Evolutionary conservation across 2,113 vertebrate genomes (phyloP), one percentile per base, ranked within the genome.

Genomic region (Dolichallabes microphthalmus): DNA sequence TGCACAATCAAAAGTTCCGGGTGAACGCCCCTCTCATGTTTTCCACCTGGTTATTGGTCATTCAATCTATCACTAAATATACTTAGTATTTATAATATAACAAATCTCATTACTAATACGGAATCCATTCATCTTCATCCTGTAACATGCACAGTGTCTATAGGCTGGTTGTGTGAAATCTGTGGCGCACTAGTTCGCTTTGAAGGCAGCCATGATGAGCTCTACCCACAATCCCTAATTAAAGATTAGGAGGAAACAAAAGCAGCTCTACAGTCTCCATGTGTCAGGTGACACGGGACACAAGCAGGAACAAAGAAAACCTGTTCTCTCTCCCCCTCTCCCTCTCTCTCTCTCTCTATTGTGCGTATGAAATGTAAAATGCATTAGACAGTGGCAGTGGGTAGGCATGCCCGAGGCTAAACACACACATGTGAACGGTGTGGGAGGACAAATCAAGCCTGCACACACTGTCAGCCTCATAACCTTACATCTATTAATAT

Each of bases 341-440:
- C 39, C 15, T 58, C 83, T 86, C 83, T 55, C 76, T 82, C 80
- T 45, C 73, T 77, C 71, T 86, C 85, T 88, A 60, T 87, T 90
- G 92, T 92, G 94, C 91, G 92, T 91, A 91, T 91, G 93, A 93
- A 93, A 94, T 93, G 91, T 93, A 94, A 94, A 93, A 95, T 95
- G 92, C 93, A 94, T 93, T 94, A 95, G 92, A 93, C 88, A 89
- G 93, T 92, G 93, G 90, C 93, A 93, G 91, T 87, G 92, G 92
- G 92, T 94, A 95, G 94, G 94, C 94, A 92, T 90, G 93, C 94
- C 94, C 83, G 39, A 74, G 94, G 94, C 93, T 57, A 90, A 87
- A 92, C 84, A 91, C 69, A 88, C 92, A 80, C 30, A 85, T 80
- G 64, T 93, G 90, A 58, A 77, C 84, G 87, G 92, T 90, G 94